Conservation (phyloP, 23 tunicate species). For the Diplosoma virens region DNA sequence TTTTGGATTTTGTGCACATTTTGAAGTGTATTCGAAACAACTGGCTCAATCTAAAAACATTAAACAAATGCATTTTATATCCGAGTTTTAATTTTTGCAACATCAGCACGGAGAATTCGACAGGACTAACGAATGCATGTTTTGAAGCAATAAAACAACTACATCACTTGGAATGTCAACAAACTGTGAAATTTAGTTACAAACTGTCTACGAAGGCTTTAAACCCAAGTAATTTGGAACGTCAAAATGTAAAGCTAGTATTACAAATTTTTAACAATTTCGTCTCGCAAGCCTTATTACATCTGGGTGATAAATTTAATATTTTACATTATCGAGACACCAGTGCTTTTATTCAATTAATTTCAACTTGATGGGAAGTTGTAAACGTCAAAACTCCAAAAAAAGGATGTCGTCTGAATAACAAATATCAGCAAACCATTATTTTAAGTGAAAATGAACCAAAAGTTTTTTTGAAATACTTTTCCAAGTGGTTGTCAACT, state of each 20-base stretch:
- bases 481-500: slow-evolving; percentile 4
- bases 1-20: slow-evolving; percentile 17
- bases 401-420: slow-evolving; percentile 12
- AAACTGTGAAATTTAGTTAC: neutral
- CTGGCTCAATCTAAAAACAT: slow-evolving; percentile 19
- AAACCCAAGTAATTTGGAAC: slow-evolving; percentile 7
- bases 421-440: slow-evolving; percentile 7
- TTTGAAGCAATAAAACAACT: neutral
- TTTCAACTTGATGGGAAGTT: slow-evolving; percentile 19
- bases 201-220: slow-evolving; percentile 10
- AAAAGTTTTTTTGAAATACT: neutral
- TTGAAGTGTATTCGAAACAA: slow-evolving; percentile 25
- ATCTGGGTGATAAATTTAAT: slow-evolving; percentile 1
- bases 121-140: neutral
- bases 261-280: slow-evolving; percentile 17
- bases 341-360: slow-evolving; percentile 1
- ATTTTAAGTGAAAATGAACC: slow-evolving; percentile 3
- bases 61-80: neutral
- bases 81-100: slow-evolving; percentile 13
- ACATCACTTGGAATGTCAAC: neutral
- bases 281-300: slow-evolving; percentile 1
- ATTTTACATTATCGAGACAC: slow-evolving; percentile 12
- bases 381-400: slow-evolving; percentile 30
- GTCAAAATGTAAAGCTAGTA: slow-evolving; percentile 9
- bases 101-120: neutral